phyloP scores from a whole-genome alignment of 2,113 vertebrate species.

The Lophius piscatorius region DNA sequence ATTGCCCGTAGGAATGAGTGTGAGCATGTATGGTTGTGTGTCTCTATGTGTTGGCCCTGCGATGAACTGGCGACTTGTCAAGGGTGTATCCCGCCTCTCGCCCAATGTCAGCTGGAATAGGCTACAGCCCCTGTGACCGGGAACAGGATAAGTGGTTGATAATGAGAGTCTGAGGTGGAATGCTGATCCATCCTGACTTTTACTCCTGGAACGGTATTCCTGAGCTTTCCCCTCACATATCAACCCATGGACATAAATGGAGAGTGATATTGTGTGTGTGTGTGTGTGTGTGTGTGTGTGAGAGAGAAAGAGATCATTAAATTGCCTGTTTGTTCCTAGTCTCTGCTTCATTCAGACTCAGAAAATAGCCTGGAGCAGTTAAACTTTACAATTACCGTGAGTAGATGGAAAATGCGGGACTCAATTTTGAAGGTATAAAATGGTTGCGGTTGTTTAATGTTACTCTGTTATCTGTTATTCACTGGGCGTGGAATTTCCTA shows the following conservation, averaged over 20 bases:
- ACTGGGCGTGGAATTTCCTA: conserved; percentile 38
- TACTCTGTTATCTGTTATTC: conserved; percentile 57
- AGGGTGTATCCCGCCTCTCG: too few relatives aligned
- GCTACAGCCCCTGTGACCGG: too few relatives aligned
- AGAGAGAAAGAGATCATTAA: conserved; percentile 39
- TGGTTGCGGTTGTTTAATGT: conserved; percentile 71
- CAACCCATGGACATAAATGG: neutral
- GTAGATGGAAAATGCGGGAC: conserved; percentile 63
- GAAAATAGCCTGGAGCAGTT: conserved; percentile 62
- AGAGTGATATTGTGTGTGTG: conserved; percentile 1
- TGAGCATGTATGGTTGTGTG: too few relatives aligned
- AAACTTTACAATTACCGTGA: conserved; percentile 76
- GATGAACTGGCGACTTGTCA: too few relatives aligned
- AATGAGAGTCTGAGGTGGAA: too few relatives aligned
- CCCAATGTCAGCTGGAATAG: too few relatives aligned
- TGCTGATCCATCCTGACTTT: too few relatives aligned
- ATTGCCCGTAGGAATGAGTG: too few relatives aligned
- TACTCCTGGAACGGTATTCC: too few relatives aligned
- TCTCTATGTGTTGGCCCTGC: too few relatives aligned
- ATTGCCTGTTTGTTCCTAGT: conserved; percentile 65
- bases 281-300: neutral
- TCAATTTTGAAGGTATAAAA: conserved; percentile 55
- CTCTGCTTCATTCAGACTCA: conserved; percentile 63
- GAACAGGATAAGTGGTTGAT: too few relatives aligned
- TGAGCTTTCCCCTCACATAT: too few relatives aligned